Evolutionary conservation across 2,888 invertebrate species (phyloP).

Genomic region (Agonopterix subpropinquella): DNA sequence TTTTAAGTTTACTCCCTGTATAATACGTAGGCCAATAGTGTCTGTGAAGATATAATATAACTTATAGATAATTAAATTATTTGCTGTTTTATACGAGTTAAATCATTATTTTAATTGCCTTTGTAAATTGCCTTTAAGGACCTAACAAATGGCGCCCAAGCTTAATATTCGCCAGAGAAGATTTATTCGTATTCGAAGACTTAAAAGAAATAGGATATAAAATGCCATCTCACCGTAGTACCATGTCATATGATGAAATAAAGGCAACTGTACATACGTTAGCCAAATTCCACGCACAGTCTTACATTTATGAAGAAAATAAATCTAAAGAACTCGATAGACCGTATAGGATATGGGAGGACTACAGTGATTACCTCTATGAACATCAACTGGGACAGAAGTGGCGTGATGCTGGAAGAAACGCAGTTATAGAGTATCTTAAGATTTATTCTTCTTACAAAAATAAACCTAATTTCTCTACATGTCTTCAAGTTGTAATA

Average conservation of each 20-base stretch:
- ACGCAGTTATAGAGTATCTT: constrained; percentile 49
- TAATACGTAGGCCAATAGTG: too few species aligned
- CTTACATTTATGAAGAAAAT: constrained; percentile 60
- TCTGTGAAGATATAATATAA: too few species aligned
- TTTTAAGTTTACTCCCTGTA: too few species aligned
- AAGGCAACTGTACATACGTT: constrained; percentile 52
- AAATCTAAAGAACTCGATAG: constrained; percentile 41
- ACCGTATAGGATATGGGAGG: constrained; percentile 53
- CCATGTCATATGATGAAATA: constrained; percentile 50
- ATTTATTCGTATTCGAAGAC: constrained; percentile 61
- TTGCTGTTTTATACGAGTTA: too few species aligned
- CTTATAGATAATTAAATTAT: too few species aligned
- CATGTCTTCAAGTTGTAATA: constrained; percentile 30
- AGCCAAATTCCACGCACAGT: constrained; percentile 68
- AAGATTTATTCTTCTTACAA: constrained; percentile 47
- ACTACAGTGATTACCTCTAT: constrained; percentile 40
- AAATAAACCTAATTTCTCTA: constrained; percentile 27
- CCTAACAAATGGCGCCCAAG: constrained; percentile 43
- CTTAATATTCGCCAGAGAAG: constrained; percentile 34
- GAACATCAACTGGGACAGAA: constrained; percentile 31
- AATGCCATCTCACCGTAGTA: constrained; percentile 37
- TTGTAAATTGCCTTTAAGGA: not conserved
- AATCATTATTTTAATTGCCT: too few species aligned
- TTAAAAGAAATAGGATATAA: constrained; percentile 41
- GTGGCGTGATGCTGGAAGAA: constrained; percentile 54